Percentiles rank a stretch among this genome's conserved stretches.
Conservation (phyloP, 1,140 invertebrate species). For the Ericerus pela region DNA sequence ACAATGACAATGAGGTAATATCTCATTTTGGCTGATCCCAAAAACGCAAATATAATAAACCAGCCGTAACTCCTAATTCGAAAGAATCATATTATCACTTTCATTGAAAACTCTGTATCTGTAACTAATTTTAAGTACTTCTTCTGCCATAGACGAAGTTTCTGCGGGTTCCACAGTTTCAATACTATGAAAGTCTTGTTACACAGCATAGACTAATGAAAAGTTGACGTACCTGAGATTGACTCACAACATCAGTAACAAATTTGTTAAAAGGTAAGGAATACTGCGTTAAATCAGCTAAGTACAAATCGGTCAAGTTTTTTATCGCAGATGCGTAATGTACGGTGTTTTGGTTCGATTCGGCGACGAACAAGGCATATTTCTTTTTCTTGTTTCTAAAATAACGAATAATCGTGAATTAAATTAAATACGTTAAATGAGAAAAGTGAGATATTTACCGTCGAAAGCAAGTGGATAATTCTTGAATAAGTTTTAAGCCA, state of each 20-base stretch:
- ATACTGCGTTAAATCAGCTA: not conserved
- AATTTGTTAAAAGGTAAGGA: not conserved
- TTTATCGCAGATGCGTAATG: slow-evolving; percentile 19
- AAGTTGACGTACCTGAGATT: not conserved
- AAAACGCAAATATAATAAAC: too few species aligned
- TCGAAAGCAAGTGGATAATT: slow-evolving; percentile 41
- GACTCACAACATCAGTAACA: not conserved
- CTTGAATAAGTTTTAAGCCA: slow-evolving; percentile 71
- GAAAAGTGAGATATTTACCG: slow-evolving; percentile 23
- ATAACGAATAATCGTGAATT: not conserved
- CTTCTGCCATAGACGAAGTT: too few species aligned
- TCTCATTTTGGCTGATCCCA: too few species aligned
- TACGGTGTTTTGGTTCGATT: slow-evolving; percentile 19
- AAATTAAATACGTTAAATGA: not conserved
- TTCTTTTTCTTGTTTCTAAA: slow-evolving; percentile 11
- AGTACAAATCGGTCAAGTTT: slow-evolving; percentile 7
- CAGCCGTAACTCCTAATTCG: too few species aligned
- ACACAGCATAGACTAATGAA: too few species aligned
- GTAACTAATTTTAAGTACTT: too few species aligned
- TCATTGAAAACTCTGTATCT: too few species aligned
- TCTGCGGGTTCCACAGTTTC: too few species aligned
- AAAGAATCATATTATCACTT: too few species aligned
- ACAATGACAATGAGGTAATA: too few species aligned
- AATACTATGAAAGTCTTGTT: not conserved
- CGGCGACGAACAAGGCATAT: slow-evolving; percentile 12